Evolutionary conservation across 2,797 vertebrate genomes (phyloP), one percentile per base, ranked within the genome.

Genomic region (Neosilurus hyrtlii): DNA sequence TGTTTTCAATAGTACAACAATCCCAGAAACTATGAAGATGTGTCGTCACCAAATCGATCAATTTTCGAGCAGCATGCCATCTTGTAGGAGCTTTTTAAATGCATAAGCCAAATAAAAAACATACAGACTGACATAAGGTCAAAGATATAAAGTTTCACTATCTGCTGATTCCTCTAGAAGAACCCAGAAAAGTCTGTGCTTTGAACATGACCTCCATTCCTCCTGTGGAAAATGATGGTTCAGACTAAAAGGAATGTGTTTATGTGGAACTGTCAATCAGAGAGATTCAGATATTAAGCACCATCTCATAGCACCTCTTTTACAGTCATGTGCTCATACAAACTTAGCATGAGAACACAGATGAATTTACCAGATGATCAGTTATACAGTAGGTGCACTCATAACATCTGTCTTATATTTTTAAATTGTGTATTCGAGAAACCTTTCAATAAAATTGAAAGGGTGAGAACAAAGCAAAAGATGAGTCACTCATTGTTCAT

Each of bases 101-200:
- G 71, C 67, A 49, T 72, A 57, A 54, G 62, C 67, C 79, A 88
- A 84, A 86, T 82, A 81, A 83, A 82, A 83, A 83, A 73, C 76
- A 75, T 85, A 79, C 63, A n/a, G 78, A 82, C 73, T 73, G 61
- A 79, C 81, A 78, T 52, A 81, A 85, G 89, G 91, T 91, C 89
- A 90, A 85, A 87, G 87, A 91, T 90, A 90, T 92, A 90, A 92
- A 90, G 88, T 90, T 91, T 92, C 89, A 92, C 88, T 91, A 91
- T 89, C 79, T 81, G 65, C 66, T 83, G 83, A 82, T 86, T 83
- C 80, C 75, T 88, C 61, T 66, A 59, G 80, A 86, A 82, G 85
- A 83, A n/a, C 70, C 54, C 67, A 85, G 73, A 82, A 73, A 81
- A 85, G 80, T 51, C 81, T 78, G 22, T 78, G 80, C 83, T 82